Evolutionary conservation across 2,888 invertebrate species (phyloP).

Genomic region (Drosophila picticornis): DNA sequence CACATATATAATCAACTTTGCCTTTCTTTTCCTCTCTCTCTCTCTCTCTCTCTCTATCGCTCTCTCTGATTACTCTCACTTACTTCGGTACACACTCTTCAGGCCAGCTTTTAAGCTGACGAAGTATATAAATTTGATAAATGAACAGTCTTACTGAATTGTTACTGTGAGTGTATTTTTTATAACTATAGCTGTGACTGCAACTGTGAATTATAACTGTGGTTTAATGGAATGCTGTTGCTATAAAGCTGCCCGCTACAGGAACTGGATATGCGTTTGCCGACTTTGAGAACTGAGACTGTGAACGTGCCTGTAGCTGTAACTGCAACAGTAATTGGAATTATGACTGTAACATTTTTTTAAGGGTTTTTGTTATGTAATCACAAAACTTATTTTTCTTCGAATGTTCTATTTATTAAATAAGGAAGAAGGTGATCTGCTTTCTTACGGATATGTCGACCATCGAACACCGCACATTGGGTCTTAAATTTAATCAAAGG

Average conservation of each 20-base stretch:
- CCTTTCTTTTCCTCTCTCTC: background rate
- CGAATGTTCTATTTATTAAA: background rate
- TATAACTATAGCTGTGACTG: background rate
- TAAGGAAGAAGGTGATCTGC: background rate
- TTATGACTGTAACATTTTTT: background rate
- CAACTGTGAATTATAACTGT: background rate
- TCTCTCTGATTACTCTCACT: constrained; percentile 15
- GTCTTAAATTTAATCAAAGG: too few relatives aligned
- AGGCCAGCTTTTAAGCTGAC: constrained; percentile 24
- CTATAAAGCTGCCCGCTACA: background rate
- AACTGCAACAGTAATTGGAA: background rate
- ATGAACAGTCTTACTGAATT: constrained; percentile 11
- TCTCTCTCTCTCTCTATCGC: background rate
- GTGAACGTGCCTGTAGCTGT: background rate
- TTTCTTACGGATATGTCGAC: background rate
- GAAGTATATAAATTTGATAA: constrained; percentile 61
- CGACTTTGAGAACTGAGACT: background rate
- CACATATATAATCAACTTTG: constrained; percentile 52
- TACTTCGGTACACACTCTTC: constrained; percentile 17
- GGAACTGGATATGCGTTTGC: background rate
- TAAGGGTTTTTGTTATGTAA: background rate
- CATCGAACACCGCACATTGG: too few relatives aligned
- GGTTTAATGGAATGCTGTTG: background rate
- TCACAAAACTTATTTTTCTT: background rate
- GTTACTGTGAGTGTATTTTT: background rate